These are phyloP conservation scores for Caenorhabditis panamensis DNA, from an alignment of 2,888 invertebrate genomes.

Conservation along the genomic window DNA sequence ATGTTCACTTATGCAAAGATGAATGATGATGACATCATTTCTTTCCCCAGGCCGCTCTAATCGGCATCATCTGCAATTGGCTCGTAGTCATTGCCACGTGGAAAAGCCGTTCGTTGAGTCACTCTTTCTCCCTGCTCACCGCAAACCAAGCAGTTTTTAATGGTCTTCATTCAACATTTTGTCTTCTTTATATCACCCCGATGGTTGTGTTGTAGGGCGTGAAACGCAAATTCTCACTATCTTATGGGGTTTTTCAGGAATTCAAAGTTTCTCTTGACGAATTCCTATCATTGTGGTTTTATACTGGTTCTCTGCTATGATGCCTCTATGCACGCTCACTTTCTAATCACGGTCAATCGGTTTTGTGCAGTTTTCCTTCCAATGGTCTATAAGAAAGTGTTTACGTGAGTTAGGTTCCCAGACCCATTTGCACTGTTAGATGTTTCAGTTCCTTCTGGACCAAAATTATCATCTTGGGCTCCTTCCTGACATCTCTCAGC, in stretches of 20 bases:
- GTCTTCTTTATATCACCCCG: background rate
- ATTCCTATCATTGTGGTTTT: constrained; percentile 7
- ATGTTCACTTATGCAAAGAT: no score
- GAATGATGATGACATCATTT: background rate
- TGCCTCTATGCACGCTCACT: constrained; percentile 5
- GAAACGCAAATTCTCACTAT: no score
- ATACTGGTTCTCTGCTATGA: constrained; percentile 9
- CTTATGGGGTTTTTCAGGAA: constrained; percentile 16
- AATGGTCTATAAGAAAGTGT: background rate
- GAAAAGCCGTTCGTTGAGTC: constrained; percentile 13
- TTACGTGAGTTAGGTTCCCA: background rate
- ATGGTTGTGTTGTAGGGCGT: constrained; percentile 5
- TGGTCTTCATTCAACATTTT: background rate
- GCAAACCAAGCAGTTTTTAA: constrained; percentile 23
- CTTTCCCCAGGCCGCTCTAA: constrained; percentile 1
- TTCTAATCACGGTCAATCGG: constrained; percentile 22
- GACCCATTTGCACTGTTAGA: background rate
- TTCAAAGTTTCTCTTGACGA: background rate
- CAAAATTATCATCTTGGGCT: background rate
- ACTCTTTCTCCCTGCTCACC: constrained; percentile 27
- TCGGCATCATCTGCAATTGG: constrained; percentile 4
- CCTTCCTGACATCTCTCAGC: background rate
- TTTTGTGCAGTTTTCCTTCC: constrained; percentile 26
- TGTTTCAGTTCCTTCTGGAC: background rate
- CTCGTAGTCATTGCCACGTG: background rate